Percentiles rank a stretch among this genome's conserved stretches.
Conservation (phyloP, 2,113 vertebrate species). For the Haemorhous mexicanus region DNA sequence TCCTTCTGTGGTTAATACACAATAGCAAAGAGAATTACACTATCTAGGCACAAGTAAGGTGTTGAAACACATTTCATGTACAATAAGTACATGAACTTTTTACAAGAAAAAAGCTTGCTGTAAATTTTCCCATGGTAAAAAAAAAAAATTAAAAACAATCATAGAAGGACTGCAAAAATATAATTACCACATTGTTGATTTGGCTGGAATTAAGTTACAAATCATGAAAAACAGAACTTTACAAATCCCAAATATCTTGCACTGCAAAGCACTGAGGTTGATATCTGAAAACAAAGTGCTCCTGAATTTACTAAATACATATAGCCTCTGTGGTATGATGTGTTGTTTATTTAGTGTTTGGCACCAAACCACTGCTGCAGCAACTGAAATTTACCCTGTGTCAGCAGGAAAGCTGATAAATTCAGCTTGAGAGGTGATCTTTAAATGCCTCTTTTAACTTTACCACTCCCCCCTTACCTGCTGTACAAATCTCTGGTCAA, state of each 20-base stretch:
- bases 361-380: neutral
- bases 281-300: neutral
- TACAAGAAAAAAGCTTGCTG: neutral
- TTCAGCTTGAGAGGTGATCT: neutral
- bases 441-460: neutral
- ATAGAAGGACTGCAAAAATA: neutral
- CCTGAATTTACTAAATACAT: neutral
- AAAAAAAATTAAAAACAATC: neutral
- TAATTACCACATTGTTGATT: neutral
- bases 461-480: conserved; percentile 79
- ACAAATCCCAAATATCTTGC: neutral
- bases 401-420: neutral
- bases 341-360: neutral
- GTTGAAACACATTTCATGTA: neutral
- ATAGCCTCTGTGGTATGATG: neutral
- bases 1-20: neutral
- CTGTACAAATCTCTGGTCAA: conserved; percentile 98
- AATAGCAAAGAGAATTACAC: neutral
- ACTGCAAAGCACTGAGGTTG: neutral
- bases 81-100: neutral
- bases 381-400: neutral
- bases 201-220: neutral
- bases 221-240: neutral
- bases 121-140: neutral
- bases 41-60: neutral